phyloP scores from a whole-genome alignment of 2,797 vertebrate genomes.

The Sebastes melanostomus region DNA sequence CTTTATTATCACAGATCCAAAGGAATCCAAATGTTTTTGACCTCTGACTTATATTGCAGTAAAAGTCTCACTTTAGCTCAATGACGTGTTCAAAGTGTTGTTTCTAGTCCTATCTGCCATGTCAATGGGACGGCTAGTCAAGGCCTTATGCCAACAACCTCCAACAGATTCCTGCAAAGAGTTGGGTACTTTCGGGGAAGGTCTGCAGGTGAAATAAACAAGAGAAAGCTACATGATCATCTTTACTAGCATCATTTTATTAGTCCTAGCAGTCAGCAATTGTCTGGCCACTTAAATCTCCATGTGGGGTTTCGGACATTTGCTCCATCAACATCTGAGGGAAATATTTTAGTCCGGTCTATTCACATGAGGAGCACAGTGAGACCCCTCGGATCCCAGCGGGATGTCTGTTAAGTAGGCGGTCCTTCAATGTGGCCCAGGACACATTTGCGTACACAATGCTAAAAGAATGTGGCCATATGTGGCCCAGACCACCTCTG shows the following conservation, averaged over 20 bases:
- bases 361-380: no score
- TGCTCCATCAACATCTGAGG: not conserved
- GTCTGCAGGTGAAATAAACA: not conserved
- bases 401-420: no score
- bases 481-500: no score
- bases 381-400: no score
- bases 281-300: not conserved
- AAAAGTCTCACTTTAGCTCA: not conserved
- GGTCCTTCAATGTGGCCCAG: no score
- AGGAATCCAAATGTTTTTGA: constrained; percentile 3
- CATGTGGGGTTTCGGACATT: not conserved
- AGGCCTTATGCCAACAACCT: not conserved
- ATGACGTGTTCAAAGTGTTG: not conserved
- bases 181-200: not conserved
- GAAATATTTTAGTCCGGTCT: not conserved
- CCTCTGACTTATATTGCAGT: not conserved
- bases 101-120: not conserved
- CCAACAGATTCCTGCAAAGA: not conserved
- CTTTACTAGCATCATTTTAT: not conserved
- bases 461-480: no score
- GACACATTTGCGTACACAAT: no score
- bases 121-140: not conserved
- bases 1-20: not conserved
- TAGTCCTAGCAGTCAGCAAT: not conserved
- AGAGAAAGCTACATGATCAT: not conserved